These are phyloP conservation scores for Plectrocnemia conspersa DNA, from an alignment of 1,140 invertebrate genomes.

Conservation along the genomic window DNA sequence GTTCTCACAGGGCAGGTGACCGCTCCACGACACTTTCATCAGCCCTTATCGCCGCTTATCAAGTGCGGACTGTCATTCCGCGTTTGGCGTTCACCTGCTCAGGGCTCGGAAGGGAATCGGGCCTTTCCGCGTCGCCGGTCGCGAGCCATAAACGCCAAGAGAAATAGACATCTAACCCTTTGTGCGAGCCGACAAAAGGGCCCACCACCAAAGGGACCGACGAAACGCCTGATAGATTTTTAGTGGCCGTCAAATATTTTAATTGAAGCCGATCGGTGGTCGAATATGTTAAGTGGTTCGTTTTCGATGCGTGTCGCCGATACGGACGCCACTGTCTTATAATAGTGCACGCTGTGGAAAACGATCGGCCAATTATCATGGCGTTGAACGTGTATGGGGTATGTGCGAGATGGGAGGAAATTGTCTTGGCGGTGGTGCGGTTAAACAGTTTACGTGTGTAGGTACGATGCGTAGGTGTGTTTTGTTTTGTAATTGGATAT, in stretches of 20 bases:
- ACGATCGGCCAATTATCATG: too few species aligned
- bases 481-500: too few species aligned
- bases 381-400: neutral
- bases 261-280: neutral
- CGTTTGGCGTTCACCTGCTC: conserved; percentile 1
- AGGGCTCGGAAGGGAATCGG: conserved; percentile 2
- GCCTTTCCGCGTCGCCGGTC: neutral
- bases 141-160: neutral
- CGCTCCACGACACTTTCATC: too few species aligned
- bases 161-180: conserved; percentile 1
- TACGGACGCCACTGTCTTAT: neutral
- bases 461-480: neutral
- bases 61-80: conserved; percentile 3
- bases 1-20: too few species aligned
- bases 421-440: neutral
- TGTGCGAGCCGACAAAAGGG: conserved; percentile 8
- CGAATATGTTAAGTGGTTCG: neutral
- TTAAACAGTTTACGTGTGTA: neutral
- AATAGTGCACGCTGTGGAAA: neutral
- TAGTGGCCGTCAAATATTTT: conserved; percentile 1
- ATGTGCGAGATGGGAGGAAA: neutral
- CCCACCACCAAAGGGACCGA: neutral
- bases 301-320: neutral
- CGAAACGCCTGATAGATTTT: too few species aligned
- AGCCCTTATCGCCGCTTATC: too few species aligned